Percentiles rank a stretch among this genome's conserved stretches.
phyloP scores from a whole-genome alignment of 1,140 invertebrate species.

The Drosophila nigromelanica region DNA sequence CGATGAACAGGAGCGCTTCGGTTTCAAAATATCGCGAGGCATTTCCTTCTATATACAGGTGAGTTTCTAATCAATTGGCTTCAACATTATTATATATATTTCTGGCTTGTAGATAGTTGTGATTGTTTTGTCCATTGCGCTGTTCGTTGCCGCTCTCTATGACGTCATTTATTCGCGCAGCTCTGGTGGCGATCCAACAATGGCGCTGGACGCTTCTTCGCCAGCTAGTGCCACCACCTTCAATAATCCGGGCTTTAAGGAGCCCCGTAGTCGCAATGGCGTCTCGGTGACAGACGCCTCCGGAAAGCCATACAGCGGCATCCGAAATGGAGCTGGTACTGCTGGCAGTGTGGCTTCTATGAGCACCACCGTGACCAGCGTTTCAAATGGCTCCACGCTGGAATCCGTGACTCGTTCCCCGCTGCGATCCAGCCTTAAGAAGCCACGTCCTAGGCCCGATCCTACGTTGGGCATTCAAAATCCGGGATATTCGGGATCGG shows the following conservation, averaged over 20 bases:
- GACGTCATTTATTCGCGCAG: constrained; percentile 89
- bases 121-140: constrained; percentile 89
- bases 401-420: constrained; percentile 89
- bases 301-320: constrained; percentile 90
- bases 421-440: constrained; percentile 92
- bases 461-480: constrained; percentile 92
- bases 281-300: constrained; percentile 93
- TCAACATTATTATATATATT: not conserved
- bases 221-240: constrained; percentile 88
- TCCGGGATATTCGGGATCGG: constrained; percentile 89
- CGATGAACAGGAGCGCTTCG: constrained; percentile 88
- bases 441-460: constrained; percentile 87
- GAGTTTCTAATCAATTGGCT: constrained; percentile 47
- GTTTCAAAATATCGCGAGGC: constrained; percentile 89
- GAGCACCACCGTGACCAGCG: constrained; percentile 89
- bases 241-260: constrained; percentile 93
- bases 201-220: constrained; percentile 85
- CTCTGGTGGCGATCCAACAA: constrained; percentile 91
- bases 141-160: constrained; percentile 91
- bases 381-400: constrained; percentile 86
- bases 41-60: constrained; percentile 95
- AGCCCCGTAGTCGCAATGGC: constrained; percentile 87
- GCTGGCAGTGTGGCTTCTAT: constrained; percentile 90
- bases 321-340: constrained; percentile 87
- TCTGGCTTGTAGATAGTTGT: constrained; percentile 88